These are phyloP conservation scores for Lucifuga dentata DNA, from an alignment of 2,113 vertebrate genomes.

Conservation along the genomic window DNA sequence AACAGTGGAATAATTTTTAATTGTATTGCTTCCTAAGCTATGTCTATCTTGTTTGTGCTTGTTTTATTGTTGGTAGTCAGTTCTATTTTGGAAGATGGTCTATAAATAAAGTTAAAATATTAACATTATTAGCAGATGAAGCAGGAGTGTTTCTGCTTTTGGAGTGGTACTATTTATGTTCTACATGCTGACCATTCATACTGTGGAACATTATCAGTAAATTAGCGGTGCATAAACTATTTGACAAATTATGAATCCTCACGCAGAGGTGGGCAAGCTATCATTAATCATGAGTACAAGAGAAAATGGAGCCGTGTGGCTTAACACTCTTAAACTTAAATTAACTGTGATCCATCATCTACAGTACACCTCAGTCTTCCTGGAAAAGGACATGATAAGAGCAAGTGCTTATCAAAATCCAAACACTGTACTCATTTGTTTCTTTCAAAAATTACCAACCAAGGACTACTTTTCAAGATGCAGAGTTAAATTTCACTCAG, in stretches of 20 bases:
- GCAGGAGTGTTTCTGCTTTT: background rate
- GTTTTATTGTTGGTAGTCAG: too few species aligned
- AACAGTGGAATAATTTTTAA: too few species aligned
- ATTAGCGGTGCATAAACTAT: conserved; percentile 54
- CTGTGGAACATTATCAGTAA: conserved; percentile 60
- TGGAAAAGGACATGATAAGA: conserved; percentile 70
- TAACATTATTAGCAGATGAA: conserved; percentile 7
- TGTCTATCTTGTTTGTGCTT: conserved; percentile 2
- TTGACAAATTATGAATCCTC: conserved; percentile 66
- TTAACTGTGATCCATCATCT: conserved; percentile 69
- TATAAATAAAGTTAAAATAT: conserved; percentile 18
- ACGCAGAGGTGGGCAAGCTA: conserved; percentile 54
- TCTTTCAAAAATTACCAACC: conserved; percentile 44
- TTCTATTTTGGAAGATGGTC: background rate
- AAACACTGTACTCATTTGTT: conserved; percentile 71
- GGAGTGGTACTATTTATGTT: background rate
- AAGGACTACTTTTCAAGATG: conserved; percentile 23
- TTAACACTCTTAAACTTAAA: conserved; percentile 59
- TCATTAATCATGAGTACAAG: conserved; percentile 66
- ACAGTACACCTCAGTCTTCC: conserved; percentile 57
- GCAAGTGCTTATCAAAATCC: conserved; percentile 75
- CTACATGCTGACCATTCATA: conserved; percentile 30
- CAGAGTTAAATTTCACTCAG: conserved; percentile 33
- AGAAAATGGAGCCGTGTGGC: conserved; percentile 51
- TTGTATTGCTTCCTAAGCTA: background rate